Base-by-base conservation (phyloP, 2,797 vertebrate genomes). In the Naso thynnoides region DNA sequence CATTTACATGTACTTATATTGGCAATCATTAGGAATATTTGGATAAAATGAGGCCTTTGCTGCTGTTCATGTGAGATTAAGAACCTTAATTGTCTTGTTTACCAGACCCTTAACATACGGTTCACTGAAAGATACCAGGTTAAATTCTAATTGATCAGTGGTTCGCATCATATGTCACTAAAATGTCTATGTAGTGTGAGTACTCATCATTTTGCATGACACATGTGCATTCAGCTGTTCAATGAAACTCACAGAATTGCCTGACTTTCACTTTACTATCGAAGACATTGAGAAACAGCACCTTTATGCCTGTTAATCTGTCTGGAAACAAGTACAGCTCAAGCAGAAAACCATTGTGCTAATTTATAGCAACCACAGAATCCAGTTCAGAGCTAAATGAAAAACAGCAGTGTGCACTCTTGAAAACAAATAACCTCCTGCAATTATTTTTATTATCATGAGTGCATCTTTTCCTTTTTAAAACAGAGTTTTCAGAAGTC, bases 371-470 rank as follows among this genome's bases (percentile, higher is more conserved):
- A 81, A 67, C 83, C 56, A 64, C 29, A 79, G 33, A 53, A 65
- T 44, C 59, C 44, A 24, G 47, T 39, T 44, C 26, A 4, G 26
- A 72, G 26, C 33, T 63, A 67, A 65, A 79, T 64, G 44, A 66
- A 47, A 55, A 81, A 66, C 60, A 59, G 62, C 48, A 19, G 8
- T n/a, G 24, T 79, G 72, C 49, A 56, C 38, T 75, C 70, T 19
- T 41, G 2, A 63, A 73, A 85, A 65, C 71, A 84, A 80, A 45
- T 75, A 60, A 52, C 59, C 26, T 54, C 53, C 73, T 45, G 57
- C 44, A 31, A 69, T 78, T 63, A 27, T 18, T 57, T 54, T 69
- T 70, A 80, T 83, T 84, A 91, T 78, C 24, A 64, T 21, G 19
- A 36, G 50, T 49, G 23, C 71, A 21, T 57, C 57, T 60, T 60